phyloP scores from a whole-genome alignment of 2,888 invertebrate genomes.

The Ectemnius lituratus region DNA sequence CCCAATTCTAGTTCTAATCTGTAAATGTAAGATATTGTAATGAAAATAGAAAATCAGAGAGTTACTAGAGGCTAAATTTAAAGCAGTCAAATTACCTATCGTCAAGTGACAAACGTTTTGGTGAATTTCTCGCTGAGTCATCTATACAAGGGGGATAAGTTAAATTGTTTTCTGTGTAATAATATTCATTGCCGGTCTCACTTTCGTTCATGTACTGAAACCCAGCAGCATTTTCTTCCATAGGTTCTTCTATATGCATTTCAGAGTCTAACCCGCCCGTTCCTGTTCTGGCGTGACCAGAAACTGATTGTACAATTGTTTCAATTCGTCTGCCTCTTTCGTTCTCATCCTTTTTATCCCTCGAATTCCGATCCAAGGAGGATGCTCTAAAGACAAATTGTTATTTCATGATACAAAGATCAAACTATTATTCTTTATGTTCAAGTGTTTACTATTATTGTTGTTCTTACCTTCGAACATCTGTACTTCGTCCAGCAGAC shows the following conservation, averaged over 20 bases:
- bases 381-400: slow-evolving; percentile 53
- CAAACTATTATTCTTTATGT: neutral
- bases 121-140: slow-evolving; percentile 75
- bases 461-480: slow-evolving; percentile 39
- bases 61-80: too few species aligned
- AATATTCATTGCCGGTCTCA: slow-evolving; percentile 68
- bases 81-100: slow-evolving; percentile 75
- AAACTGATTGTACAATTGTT: slow-evolving; percentile 71
- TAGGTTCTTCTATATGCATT: slow-evolving; percentile 48
- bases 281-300: slow-evolving; percentile 53
- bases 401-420: neutral
- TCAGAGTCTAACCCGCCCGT: slow-evolving; percentile 53
- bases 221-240: slow-evolving; percentile 56
- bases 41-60: neutral
- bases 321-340: slow-evolving; percentile 71
- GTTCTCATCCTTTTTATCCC: slow-evolving; percentile 54
- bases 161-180: slow-evolving; percentile 72
- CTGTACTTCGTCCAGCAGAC: slow-evolving; percentile 61
- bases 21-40: slow-evolving; percentile 14
- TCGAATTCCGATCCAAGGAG: slow-evolving; percentile 56
- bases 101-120: slow-evolving; percentile 81
- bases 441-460: neutral
- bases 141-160: slow-evolving; percentile 75
- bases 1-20: slow-evolving; percentile 81
- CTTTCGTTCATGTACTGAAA: slow-evolving; percentile 68